A percentile compares a stretch with the other conserved stretches of the same genome.
Conservation (phyloP, 2,888 invertebrate genomes). For the Cheilosia urbana region DNA sequence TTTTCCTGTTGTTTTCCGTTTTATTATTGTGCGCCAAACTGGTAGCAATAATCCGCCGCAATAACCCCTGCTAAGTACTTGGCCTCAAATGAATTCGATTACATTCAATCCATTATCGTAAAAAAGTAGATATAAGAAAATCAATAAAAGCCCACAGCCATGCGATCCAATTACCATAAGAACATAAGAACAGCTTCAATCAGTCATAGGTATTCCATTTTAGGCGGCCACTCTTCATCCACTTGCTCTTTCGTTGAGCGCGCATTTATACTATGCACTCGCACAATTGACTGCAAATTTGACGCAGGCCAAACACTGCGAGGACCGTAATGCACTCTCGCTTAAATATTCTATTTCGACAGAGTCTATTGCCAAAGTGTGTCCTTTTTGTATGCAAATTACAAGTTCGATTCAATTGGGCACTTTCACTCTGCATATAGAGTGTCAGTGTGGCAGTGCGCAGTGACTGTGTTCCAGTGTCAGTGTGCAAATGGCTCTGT, state of each 20-base stretch:
- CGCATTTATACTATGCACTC: conserved; percentile 15
- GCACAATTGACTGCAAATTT: conserved; percentile 8
- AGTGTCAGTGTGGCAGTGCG: background rate
- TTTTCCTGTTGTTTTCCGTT: conserved; percentile 1
- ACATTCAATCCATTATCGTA: conserved; percentile 20
- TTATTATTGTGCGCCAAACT: background rate
- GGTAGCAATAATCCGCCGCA: background rate
- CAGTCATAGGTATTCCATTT: conserved; percentile 2
- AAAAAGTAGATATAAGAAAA: conserved; percentile 3
- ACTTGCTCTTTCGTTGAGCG: background rate
- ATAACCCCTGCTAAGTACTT: background rate
- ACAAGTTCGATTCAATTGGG: conserved; percentile 53
- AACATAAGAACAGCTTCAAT: background rate
- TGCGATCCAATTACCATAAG: conserved; percentile 9
- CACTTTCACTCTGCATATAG: conserved; percentile 28
- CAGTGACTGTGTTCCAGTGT: background rate
- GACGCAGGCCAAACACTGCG: background rate
- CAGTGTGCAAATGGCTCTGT: background rate
- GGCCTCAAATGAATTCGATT: conserved; percentile 5
- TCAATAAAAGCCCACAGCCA: conserved; percentile 1
- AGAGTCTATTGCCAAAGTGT: conserved; percentile 5
- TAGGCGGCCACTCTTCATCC: conserved; percentile 1
- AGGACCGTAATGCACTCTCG: conserved; percentile 1
- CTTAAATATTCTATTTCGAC: conserved; percentile 10
- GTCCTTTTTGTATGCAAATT: conserved; percentile 30